Evolutionary conservation across 2,113 vertebrate species (phyloP), one percentile per base, ranked within the genome.

Genomic region (Synchiropus splendidus): DNA sequence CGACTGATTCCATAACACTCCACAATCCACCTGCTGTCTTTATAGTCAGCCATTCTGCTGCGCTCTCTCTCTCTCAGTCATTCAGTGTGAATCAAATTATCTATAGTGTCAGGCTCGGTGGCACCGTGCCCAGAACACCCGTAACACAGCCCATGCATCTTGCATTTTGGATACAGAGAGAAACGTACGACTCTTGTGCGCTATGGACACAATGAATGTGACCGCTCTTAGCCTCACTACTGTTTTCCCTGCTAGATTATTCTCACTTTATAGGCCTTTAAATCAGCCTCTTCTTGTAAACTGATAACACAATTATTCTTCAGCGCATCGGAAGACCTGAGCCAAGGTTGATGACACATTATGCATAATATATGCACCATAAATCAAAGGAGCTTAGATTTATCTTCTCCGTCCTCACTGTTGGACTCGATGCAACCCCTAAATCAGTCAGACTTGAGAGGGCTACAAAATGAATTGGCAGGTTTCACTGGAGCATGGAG

Each of bases 301-400:
- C 43, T 56, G 61, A 50, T 68, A 63, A 67, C 61, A 42, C 62
- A 49, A 68, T 74, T 56, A 72, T 68, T 70, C 73, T 59, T 74
- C 61, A 58, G 50, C 54, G 63, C 54, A 67, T 75, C 65, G 62
- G 43, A 67, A 72, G 61, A 72, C 59, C 64, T 68, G 67, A 74
- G 65, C 72, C 74, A 74, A 16, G 48, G 65, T 67, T 80, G 75
- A 80, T 80, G 74, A 80, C 75, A 74, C 72, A 64, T 82, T 72
- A 80, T 80, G 59, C 67, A 75, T 77, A 72, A 11, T 3, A 16
- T 32, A 33, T 27, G 21, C 21, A 8, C 21, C 21, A 80, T 80
- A 73, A 80, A 82, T 82, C 71, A 78, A 78, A 77, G 56, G 51
- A 61, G 67, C 59, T 77, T 64, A 64, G 75, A 80, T 82, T 77